Evolutionary conservation across 2,113 vertebrate genomes (phyloP), one percentile per base, ranked within the genome.

Genomic region (Orcinus orca): DNA sequence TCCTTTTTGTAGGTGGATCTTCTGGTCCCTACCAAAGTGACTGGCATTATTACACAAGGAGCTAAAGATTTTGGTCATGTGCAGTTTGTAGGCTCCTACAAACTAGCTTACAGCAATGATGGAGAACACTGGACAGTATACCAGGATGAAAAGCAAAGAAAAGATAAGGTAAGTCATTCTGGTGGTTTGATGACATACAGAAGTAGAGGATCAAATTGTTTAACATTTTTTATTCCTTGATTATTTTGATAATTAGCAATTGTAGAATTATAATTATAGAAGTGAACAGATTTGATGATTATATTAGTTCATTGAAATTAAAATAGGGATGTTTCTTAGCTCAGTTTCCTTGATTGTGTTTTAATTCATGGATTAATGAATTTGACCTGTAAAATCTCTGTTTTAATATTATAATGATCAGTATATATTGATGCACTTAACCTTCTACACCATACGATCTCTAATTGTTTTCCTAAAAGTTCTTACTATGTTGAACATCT

Each of bases 1-100:
- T 92, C 58, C 5, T 36, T 88, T 50, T 53, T 88, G n/a, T 96
- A 99, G 99, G 98, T 99, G 96, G 99, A 99, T 96, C 98, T 99
- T 97, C 99, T 99, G 74, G 97, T 99, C 47, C 99, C 99, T 36
- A 99, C 99, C 73, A 99, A 99, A 98, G 99, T 99, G 97, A 99
- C 99, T 17, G 99, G 99, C 55, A 98, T 99, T 88, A 99, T 99
- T 97, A 99, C 99, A 96, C 99, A 99, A 98, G 99, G 99, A 98
- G 99, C 99, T 15, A 99, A 99, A 98, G 99, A 99, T 98, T 99
- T 99, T 96, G 99, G 99, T 79, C 99, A 99, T 0, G 99, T 99
- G 82, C 99, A 99, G 83, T 99, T 99, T 70, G 99, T 99, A 25
- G 99, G 99, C 23, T 99, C 99, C 36, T 99, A 99, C 98, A 99